phyloP scores from a whole-genome alignment of 2,797 vertebrate genomes.

The Buceros bicornis region DNA sequence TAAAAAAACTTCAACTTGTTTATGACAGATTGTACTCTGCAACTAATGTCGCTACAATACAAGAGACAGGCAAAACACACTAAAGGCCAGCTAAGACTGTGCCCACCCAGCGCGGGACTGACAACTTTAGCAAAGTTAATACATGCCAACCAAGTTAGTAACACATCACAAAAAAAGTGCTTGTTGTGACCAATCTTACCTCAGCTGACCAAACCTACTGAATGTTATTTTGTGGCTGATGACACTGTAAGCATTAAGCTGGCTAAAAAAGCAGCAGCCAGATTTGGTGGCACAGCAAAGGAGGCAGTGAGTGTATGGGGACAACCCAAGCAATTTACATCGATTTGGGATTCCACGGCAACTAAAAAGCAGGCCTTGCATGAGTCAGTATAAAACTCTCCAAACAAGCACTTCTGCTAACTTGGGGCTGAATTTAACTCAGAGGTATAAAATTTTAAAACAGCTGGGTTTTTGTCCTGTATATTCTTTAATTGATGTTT shows the following conservation, averaged over 20 bases:
- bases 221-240: neutral
- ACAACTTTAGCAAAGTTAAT: constrained; percentile 16
- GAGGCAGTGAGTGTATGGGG: neutral
- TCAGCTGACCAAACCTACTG: neutral
- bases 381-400: neutral
- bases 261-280: neutral
- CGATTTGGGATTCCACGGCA: neutral
- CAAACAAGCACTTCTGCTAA: neutral
- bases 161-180: neutral
- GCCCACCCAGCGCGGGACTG: neutral
- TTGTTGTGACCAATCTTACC: neutral
- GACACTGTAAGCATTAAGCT: neutral
- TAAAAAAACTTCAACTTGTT: neutral
- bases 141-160: constrained; percentile 11
- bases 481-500: neutral
- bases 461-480: rapidly evolving
- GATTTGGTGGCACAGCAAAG: neutral
- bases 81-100: neutral
- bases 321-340: neutral
- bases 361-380: neutral
- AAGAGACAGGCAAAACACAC: neutral
- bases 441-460: neutral
- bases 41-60: rapidly evolving
- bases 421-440: neutral
- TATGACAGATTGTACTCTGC: neutral